phyloP scores from a whole-genome alignment of 2,113 vertebrate genomes.

The Chamaea fasciata region DNA sequence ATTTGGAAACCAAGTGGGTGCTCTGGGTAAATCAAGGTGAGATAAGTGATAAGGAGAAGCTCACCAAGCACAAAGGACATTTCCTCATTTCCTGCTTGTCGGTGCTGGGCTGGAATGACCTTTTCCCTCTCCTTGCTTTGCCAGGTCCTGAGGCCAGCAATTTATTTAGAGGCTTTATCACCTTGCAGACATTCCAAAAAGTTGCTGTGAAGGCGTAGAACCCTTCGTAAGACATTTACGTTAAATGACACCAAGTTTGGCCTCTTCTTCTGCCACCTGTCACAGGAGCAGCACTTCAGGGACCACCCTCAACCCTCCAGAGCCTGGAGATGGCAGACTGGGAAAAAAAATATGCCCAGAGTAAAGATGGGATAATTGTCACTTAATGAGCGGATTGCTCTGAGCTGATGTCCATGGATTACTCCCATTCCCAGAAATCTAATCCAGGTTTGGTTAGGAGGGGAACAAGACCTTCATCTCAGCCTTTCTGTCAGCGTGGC shows the following conservation, averaged over 20 bases:
- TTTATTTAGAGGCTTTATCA: not conserved
- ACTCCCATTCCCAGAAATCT: not conserved
- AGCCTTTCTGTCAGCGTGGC: not conserved
- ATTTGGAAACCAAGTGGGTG: not conserved
- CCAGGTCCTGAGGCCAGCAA: not conserved
- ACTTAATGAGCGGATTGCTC: not conserved
- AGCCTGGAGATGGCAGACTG: not conserved
- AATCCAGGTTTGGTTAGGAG: not conserved
- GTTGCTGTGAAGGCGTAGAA: not conserved
- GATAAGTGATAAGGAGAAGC: not conserved
- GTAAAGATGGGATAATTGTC: not conserved
- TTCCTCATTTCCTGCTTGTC: not conserved
- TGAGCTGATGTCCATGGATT: not conserved
- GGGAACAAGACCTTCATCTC: not conserved
- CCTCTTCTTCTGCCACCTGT: not conserved
- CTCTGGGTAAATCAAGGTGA: not conserved
- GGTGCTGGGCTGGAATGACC: not conserved
- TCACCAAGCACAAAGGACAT: not conserved
- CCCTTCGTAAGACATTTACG: not conserved
- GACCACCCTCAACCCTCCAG: not conserved
- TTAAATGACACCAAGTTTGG: not conserved
- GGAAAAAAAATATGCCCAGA: not conserved
- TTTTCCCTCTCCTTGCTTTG: not conserved
- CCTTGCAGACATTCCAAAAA: not conserved
- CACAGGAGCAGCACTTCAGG: not conserved